These are phyloP conservation scores for Spodoptera exigua DNA, from an alignment of 2,888 invertebrate species.

Conservation along the genomic window DNA sequence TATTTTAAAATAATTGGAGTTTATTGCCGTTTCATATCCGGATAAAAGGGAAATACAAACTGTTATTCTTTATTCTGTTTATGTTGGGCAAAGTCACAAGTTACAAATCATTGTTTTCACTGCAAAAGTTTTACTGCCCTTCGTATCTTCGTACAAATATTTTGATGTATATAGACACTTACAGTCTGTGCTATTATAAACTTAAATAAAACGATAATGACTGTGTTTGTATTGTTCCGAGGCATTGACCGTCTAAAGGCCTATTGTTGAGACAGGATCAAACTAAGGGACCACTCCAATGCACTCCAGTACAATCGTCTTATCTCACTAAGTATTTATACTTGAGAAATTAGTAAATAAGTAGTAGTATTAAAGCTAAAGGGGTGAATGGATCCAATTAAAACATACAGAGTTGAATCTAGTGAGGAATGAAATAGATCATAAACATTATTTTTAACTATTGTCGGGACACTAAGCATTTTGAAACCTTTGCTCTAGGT, in stretches of 20 bases:
- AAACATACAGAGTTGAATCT: too few species aligned
- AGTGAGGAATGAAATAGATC: too few species aligned
- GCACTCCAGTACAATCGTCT: slow-evolving; percentile 7
- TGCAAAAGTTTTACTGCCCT: neutral
- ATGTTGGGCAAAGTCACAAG: neutral
- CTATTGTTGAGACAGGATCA: slow-evolving; percentile 15
- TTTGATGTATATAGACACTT: slow-evolving; percentile 4
- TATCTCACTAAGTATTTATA: slow-evolving; percentile 4
- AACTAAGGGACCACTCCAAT: slow-evolving; percentile 8
- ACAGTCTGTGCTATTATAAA: slow-evolving; percentile 3
- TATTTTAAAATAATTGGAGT: neutral
- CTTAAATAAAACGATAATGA: slow-evolving; percentile 39
- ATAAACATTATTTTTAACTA: too few species aligned
- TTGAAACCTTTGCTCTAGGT: too few species aligned
- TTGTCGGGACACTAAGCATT: too few species aligned
- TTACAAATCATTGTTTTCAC: neutral
- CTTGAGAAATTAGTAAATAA: slow-evolving; percentile 1
- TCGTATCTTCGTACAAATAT: neutral
- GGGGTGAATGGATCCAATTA: too few species aligned
- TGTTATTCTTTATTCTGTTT: too few species aligned
- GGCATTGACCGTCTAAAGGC: slow-evolving; percentile 29
- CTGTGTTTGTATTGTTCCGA: slow-evolving; percentile 14
- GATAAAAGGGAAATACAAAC: too few species aligned
- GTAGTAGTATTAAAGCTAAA: too few species aligned
- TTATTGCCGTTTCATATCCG: slow-evolving; percentile 6